Evolutionary conservation across 2,797 vertebrate genomes (phyloP).

Genomic region (Pipistrellus pipistrellus): DNA sequence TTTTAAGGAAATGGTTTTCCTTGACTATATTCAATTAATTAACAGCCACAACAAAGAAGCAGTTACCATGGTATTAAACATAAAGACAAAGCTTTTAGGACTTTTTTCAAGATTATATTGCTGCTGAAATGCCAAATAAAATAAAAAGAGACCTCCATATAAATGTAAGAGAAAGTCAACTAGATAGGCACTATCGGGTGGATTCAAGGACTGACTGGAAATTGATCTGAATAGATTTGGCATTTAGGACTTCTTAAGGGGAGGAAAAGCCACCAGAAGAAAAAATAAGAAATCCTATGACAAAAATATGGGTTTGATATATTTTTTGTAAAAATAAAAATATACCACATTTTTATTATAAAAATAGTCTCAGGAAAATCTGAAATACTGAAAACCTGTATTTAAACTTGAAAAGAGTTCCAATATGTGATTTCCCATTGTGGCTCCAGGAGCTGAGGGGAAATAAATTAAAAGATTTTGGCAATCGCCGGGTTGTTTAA

Average conservation of each 20-base stretch:
- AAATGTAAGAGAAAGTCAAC: not conserved
- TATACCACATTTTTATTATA: slow-evolving; percentile 13
- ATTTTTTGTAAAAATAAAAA: slow-evolving; percentile 36
- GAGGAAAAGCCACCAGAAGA: not conserved
- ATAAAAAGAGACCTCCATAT: not conserved
- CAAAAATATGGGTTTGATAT: not conserved
- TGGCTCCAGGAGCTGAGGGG: not conserved
- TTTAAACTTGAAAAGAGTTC: slow-evolving; percentile 43
- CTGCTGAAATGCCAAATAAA: not conserved
- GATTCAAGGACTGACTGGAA: not conserved
- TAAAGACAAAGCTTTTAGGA: not conserved
- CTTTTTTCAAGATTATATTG: slow-evolving; percentile 8
- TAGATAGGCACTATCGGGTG: not conserved
- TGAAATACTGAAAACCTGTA: not conserved
- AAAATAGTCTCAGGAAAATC: not conserved
- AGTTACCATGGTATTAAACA: not conserved
- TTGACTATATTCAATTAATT: slow-evolving; percentile 53
- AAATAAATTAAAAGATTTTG: not conserved
- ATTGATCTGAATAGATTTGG: not conserved
- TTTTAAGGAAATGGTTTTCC: slow-evolving; percentile 58
- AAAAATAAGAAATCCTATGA: not conserved
- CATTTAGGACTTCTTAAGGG: not conserved
- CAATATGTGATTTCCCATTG: not conserved
- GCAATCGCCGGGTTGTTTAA: not conserved
- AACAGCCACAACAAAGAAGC: slow-evolving; percentile 26